Evolutionary conservation across 1,140 invertebrate species (phyloP), one percentile per base, ranked within the genome.

Genomic region (Arctopsyche grandis): DNA sequence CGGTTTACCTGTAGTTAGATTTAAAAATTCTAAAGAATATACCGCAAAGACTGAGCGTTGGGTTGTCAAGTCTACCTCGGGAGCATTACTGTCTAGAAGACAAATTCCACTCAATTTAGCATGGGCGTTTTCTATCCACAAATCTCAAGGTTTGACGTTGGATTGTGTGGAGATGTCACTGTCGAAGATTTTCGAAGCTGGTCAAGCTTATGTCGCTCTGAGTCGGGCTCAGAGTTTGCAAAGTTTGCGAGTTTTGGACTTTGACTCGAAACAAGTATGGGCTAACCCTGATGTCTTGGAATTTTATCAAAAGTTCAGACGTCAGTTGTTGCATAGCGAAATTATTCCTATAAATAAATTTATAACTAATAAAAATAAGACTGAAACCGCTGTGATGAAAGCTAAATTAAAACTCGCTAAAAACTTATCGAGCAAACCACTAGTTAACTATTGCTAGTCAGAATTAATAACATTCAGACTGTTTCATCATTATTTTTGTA

Each of bases 61-160:
- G 95, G 91, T 91, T 74, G 91, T 98, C 0, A 96, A 93, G 86
- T 91, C 91, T 58, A 85, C 91, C 1, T 90, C 90, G 75, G 95
- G 94, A 5, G 87, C 85, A 1, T 81, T 91, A 0, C 80, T 94
- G 0, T 90, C 90, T 38, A 88, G 96, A n/a, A 92, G 91, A 83
- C 90, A 91, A 84, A 86, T 98, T 3, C 97, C 97, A 0, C 87
- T 99, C 0, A 95, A 96, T 84, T 87, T 99, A 12, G 97, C 97
- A 12, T 99, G 97, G 97, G 97, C 97, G 0, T 98, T 99, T 87
- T 98, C 97, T 1, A 98, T 99, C 83, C 97, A 99, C 85, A 99
- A 99, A 88, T 97, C 95, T 77, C 96, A 98, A 91, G 97, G 97
- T 5, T 90, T 99, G 84, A 98, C 97, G 9, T 88, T 99, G 74